These are phyloP conservation scores for Mastomys natalensis DNA, from an alignment of 2,113 vertebrate genomes.

Conservation along the genomic window DNA sequence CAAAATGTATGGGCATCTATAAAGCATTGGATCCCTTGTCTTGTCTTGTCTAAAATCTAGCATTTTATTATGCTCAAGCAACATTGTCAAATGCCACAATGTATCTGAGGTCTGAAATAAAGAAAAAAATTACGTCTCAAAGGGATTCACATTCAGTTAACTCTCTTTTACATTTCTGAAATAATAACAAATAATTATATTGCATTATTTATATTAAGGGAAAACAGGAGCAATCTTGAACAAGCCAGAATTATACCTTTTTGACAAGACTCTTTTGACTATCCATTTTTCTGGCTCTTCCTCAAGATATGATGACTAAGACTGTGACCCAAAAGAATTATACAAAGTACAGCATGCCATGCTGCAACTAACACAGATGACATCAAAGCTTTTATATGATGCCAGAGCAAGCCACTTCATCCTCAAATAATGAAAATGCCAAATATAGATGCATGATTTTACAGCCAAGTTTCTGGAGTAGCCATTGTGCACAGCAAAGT, in stretches of 20 bases:
- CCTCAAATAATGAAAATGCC: background rate
- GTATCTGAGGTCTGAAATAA: slow-evolving; percentile 24
- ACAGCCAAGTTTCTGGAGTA: background rate
- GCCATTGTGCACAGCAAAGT: background rate
- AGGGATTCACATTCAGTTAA: slow-evolving; percentile 61
- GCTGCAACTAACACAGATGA: background rate
- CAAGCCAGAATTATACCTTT: background rate
- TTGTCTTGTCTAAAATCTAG: slow-evolving; percentile 1
- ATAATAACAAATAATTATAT: background rate
- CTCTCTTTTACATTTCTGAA: slow-evolving; percentile 1
- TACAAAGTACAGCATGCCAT: background rate
- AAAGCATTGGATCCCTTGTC: background rate
- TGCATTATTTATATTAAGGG: background rate
- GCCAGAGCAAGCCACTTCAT: background rate
- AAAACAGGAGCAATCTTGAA: background rate
- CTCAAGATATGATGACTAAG: background rate
- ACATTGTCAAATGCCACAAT: slow-evolving; percentile 7
- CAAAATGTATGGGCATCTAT: background rate
- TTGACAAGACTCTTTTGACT: background rate
- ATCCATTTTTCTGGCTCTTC: background rate
- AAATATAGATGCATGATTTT: background rate
- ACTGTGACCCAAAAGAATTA: background rate
- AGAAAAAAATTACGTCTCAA: slow-evolving; percentile 60
- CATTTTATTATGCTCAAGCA: background rate
- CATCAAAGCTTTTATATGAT: background rate